A percentile compares a stretch with the other conserved stretches of the same genome.
phyloP scores from a whole-genome alignment of 2,888 invertebrate species.

The Ennomos fuscantarius region DNA sequence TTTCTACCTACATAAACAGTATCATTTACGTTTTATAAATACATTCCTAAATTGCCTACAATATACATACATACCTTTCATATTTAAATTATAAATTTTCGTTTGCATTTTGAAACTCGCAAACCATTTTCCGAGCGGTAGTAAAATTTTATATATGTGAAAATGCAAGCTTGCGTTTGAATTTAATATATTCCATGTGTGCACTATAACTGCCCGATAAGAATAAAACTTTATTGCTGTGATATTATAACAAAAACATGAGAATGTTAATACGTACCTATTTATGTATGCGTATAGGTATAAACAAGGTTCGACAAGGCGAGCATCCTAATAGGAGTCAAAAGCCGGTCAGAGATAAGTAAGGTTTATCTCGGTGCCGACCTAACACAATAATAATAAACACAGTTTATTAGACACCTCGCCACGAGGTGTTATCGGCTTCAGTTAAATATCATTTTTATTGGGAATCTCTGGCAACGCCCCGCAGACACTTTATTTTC shows the following conservation, averaged over 20 bases:
- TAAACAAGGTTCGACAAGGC: constrained; percentile 19
- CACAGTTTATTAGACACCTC: constrained; percentile 79
- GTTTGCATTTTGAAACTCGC: constrained; percentile 19
- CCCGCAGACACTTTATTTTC: constrained; percentile 65
- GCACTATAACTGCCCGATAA: constrained; percentile 30
- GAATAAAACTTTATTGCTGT: constrained; percentile 25
- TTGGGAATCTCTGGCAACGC: constrained; percentile 74
- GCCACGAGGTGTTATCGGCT: constrained; percentile 76
- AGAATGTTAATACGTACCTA: constrained; percentile 16
- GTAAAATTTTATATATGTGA: constrained; percentile 38
- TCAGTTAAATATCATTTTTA: constrained; percentile 85
- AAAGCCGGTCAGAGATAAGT: constrained; percentile 49
- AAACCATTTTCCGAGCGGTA: constrained; percentile 30
- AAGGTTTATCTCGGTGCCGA: constrained; percentile 65
- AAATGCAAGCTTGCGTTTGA: constrained; percentile 38
- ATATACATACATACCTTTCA: background rate
- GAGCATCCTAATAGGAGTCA: constrained; percentile 48
- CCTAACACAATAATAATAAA: constrained; percentile 81
- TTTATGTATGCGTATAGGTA: constrained; percentile 18
- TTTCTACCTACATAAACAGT: no score
- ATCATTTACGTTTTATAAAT: no score
- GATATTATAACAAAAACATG: constrained; percentile 23
- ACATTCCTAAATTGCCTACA: no score
- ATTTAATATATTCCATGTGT: constrained; percentile 34
- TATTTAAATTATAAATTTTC: constrained; percentile 9